Base-by-base conservation (phyloP, 2,888 invertebrate genomes). In the Hydroisotoma schaefferi region DNA sequence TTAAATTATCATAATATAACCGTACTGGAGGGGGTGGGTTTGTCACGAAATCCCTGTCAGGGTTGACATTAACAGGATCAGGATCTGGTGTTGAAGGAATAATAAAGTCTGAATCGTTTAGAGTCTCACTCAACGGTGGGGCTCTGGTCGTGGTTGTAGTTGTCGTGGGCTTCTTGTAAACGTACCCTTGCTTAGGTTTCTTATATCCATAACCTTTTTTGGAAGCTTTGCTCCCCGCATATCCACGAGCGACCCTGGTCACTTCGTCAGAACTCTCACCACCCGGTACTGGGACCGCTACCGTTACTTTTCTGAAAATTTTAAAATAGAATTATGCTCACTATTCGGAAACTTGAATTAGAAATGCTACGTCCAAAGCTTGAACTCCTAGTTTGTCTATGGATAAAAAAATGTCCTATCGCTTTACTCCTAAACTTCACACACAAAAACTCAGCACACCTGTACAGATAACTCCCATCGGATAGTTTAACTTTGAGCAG, bases 381-480 rank as follows among this genome's bases (percentile, higher is more conserved):
- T n/a, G n/a, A n/a, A n/a, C n/a, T n/a, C n/a, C n/a, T n/a, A n/a
- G n/a, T n/a, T n/a, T n/a, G n/a, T n/a, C n/a, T n/a, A n/a, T n/a
- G n/a, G n/a, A n/a, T n/a, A 33, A 33, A 10, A 15, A 33, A 8
- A 33, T 33, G 8, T 8, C 33, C 8, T 33, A 33, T 33, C 33
- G 8, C 15, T 33, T 33, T 10, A 33, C 33, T 8, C 15, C 33
- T 15, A 33, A 15, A 15, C 33, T 33, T 33, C 15, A 33, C 8
- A 15, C 8, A 33, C 8, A 33, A 8, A 33, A 10, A 10, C 33
- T 43, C 6, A 43, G 18, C 18, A 15, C 59, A 65, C 65, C 65
- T 65, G 62, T 62, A 65, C 44, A 65, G 59, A 52, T 54, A 65
- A 59, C 62, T 62, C 57, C 65, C 65, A 59, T 62, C 57, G 56